phyloP scores from a whole-genome alignment of 2,888 invertebrate species.

The Lomographa bimaculata region DNA sequence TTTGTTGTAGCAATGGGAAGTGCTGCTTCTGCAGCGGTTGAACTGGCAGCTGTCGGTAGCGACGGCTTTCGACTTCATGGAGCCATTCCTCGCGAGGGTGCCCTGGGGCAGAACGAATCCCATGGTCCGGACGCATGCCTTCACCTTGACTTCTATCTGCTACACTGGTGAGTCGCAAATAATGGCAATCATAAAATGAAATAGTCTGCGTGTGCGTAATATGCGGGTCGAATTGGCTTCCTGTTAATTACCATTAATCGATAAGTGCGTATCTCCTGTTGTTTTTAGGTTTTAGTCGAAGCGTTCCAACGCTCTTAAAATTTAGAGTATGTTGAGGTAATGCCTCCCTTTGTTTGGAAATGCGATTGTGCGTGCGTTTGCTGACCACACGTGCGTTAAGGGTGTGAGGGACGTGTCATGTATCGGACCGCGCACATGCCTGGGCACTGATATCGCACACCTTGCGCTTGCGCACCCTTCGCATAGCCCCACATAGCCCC shows the following conservation, averaged over 20 bases:
- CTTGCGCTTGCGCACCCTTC: conserved; percentile 73
- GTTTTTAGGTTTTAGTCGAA: conserved; percentile 22
- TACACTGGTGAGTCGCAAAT: conserved; percentile 86
- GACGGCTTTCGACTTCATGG: conserved; percentile 92
- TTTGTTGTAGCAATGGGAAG: conserved; percentile 90
- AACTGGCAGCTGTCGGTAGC: conserved; percentile 92
- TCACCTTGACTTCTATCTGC: conserved; percentile 90
- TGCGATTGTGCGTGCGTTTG: conserved; percentile 55
- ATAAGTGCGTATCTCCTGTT: conserved; percentile 46
- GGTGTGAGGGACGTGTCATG: conserved; percentile 63
- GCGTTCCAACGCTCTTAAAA: conserved; percentile 9
- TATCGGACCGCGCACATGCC: conserved; percentile 77
- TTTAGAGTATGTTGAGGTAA: conserved; percentile 26
- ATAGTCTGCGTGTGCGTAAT: conserved; percentile 34
- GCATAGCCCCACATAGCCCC: conserved; percentile 62
- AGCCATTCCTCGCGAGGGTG: conserved; percentile 88
- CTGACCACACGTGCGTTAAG: conserved; percentile 44
- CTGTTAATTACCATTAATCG: conserved; percentile 59
- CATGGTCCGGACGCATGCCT: conserved; percentile 88
- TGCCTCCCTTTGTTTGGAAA: conserved; percentile 62
- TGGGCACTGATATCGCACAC: conserved; percentile 78
- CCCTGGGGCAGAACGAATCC: conserved; percentile 84
- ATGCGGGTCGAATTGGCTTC: conserved; percentile 62
- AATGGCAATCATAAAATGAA: conserved; percentile 21
- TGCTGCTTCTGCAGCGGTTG: conserved; percentile 88